phyloP scores from a whole-genome alignment of 2,797 vertebrate genomes.

The Podarcis lilfordi region DNA sequence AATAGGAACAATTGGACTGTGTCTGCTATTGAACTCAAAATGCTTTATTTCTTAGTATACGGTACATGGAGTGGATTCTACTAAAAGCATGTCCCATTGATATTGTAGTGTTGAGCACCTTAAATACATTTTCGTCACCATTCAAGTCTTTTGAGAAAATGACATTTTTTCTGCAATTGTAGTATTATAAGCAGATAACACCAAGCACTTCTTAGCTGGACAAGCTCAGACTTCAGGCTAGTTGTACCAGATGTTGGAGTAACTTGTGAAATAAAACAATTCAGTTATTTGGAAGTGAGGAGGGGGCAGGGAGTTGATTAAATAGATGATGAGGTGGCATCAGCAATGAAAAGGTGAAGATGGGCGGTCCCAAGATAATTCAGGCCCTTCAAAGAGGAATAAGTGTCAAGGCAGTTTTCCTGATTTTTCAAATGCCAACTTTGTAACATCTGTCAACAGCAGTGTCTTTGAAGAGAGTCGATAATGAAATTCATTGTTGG shows the following conservation, averaged over 20 bases:
- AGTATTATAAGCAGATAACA: neutral
- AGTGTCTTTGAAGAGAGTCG: conserved; percentile 32
- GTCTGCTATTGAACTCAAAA: neutral
- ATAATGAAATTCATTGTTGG: conserved; percentile 55
- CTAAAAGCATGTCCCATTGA: neutral
- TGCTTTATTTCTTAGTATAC: neutral
- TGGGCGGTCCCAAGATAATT: conserved; percentile 37
- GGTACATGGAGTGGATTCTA: neutral
- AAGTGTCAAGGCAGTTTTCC: conserved; percentile 51
- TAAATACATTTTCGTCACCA: neutral
- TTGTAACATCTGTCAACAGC: conserved; percentile 29
- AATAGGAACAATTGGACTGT: neutral
- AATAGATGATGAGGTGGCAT: conserved; percentile 25
- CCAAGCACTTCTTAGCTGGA: fast-evolving
- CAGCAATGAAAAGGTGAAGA: conserved; percentile 31
- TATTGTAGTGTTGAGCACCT: neutral
- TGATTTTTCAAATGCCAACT: conserved; percentile 19
- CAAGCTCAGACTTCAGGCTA: neutral
- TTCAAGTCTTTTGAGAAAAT: conserved; percentile 5
- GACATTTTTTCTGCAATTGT: neutral
- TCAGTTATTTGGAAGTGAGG: neutral
- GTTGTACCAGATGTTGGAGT: neutral
- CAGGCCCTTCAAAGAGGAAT: conserved; percentile 25
- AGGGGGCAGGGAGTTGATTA: conserved; percentile 4
- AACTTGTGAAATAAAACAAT: neutral